Conservation (phyloP, 2,113 vertebrate genomes). For the Terrapene triunguis region DNA sequence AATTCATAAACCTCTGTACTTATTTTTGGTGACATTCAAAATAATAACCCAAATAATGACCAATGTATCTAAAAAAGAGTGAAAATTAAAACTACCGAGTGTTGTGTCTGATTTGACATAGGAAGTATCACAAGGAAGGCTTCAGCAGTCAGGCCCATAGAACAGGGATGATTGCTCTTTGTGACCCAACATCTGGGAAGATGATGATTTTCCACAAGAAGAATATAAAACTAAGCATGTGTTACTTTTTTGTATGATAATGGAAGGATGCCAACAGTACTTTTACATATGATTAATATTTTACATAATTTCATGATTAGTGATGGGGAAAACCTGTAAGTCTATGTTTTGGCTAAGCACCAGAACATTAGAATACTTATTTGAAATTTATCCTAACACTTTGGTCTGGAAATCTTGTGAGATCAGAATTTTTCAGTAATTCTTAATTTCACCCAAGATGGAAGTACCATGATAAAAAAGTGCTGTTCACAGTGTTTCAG, state of each 20-base stretch:
- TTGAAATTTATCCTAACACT: not conserved
- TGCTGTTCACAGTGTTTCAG: not conserved
- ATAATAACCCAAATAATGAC: not conserved
- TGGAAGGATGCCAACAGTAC: not conserved
- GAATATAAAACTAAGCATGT: slow-evolving; percentile 48
- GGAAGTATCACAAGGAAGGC: not conserved
- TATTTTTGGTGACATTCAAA: rapidly evolving
- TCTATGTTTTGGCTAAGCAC: not conserved
- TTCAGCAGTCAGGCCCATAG: not conserved
- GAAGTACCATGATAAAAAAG: not conserved
- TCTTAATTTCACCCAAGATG: not conserved
- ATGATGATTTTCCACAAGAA: not conserved
- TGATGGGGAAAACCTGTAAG: not conserved
- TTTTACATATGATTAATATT: not conserved
- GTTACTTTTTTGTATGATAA: not conserved
- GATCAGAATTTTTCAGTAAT: not conserved
- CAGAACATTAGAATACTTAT: not conserved
- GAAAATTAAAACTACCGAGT: not conserved
- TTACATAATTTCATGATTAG: not conserved
- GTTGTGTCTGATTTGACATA: too few relatives aligned
- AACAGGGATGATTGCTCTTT: not conserved
- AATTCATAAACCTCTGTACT: rapidly evolving
- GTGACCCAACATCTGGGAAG: not conserved
- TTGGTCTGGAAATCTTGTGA: not conserved
- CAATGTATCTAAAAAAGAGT: not conserved